These are phyloP conservation scores for Sphyrna mokarran DNA, from an alignment of 2,113 vertebrate genomes.

Conservation along the genomic window DNA sequence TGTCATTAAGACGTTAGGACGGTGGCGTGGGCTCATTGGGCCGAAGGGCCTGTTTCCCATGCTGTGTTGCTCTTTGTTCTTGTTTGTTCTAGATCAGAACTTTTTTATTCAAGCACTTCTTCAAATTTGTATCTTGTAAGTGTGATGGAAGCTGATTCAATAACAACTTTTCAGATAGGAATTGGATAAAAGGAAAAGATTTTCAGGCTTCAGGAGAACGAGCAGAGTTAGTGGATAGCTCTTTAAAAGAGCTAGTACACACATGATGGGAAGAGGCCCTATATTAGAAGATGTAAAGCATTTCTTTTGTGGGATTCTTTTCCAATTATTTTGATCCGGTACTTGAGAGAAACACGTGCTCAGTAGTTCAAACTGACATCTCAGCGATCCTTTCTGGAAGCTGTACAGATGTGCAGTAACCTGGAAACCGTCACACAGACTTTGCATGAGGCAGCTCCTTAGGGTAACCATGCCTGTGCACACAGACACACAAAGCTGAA, in stretches of 20 bases:
- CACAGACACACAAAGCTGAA: too few species aligned
- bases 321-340: background rate
- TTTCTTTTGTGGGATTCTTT: background rate
- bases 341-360: background rate
- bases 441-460: too few species aligned
- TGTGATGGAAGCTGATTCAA: background rate
- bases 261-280: background rate
- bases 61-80: too few species aligned
- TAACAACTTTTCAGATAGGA: background rate
- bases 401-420: too few species aligned
- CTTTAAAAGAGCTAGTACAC: background rate
- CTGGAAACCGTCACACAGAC: too few species aligned
- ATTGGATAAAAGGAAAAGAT: background rate
- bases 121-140: background rate
- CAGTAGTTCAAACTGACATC: background rate
- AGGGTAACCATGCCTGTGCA: too few species aligned
- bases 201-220: background rate
- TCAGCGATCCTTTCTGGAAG: background rate
- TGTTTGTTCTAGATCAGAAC: too few species aligned
- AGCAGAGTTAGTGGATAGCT: background rate
- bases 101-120: background rate
- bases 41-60: too few species aligned
- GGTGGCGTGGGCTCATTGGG: too few species aligned
- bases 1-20: too few species aligned
- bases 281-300: background rate